Percentiles rank a stretch among this genome's conserved stretches.
These are phyloP conservation scores for Flexamia atlantica DNA, from an alignment of 2,888 invertebrate genomes.

Conservation along the genomic window DNA sequence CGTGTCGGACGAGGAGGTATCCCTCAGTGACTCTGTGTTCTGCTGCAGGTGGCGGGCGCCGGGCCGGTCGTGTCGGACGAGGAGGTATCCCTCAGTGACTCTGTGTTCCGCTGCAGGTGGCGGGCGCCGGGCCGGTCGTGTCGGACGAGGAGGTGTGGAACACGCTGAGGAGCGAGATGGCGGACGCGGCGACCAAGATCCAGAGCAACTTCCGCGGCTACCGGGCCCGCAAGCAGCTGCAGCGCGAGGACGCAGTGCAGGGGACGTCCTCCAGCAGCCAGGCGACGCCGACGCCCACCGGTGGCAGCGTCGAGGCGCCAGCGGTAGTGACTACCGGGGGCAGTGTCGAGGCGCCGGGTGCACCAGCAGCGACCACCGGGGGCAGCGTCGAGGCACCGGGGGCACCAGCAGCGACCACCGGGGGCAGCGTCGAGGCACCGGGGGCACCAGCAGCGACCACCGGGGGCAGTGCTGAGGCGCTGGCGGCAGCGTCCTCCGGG, in stretches of 20 bases:
- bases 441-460: slow-evolving; percentile 70
- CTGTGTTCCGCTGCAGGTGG: not conserved
- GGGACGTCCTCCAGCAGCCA: slow-evolving; percentile 64
- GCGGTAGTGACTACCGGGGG: slow-evolving; percentile 63
- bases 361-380: slow-evolving; percentile 37
- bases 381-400: not conserved
- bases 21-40: no score
- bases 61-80: no score
- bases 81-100: no score
- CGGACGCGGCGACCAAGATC: slow-evolving; percentile 69
- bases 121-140: not conserved
- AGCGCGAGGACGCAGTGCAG: slow-evolving; percentile 68
- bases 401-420: slow-evolving; percentile 47
- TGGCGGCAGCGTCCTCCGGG: slow-evolving; percentile 64
- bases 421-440: slow-evolving; percentile 69
- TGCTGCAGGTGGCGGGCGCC: no score
- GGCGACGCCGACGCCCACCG: slow-evolving; percentile 50
- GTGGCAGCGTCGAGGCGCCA: not conserved
- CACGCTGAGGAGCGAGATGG: slow-evolving; percentile 66
- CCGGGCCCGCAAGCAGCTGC: slow-evolving; percentile 67
- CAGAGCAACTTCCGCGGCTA: slow-evolving; percentile 70
- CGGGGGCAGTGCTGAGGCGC: slow-evolving; percentile 68
- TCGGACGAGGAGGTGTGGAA: slow-evolving; percentile 67
- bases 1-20: slow-evolving; percentile 66
- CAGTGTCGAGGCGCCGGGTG: slow-evolving; percentile 66